Evolutionary conservation across 2,113 vertebrate species (phyloP).

Genomic region (Cyprinus carpio): DNA sequence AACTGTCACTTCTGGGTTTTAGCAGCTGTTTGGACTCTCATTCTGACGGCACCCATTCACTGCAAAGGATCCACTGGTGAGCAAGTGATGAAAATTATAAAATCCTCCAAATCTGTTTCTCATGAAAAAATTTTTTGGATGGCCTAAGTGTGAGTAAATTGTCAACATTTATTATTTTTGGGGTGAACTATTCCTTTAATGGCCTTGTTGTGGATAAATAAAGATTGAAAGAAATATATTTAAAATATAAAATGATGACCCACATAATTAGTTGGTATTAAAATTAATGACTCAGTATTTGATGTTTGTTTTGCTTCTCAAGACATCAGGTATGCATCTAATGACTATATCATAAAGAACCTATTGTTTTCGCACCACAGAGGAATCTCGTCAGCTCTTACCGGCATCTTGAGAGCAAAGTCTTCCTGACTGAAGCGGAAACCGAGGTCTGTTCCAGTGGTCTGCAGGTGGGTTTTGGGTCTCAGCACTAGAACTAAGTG

Average conservation of each 20-base stretch:
- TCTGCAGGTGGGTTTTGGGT: conserved; percentile 82
- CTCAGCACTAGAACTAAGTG: conserved; percentile 92
- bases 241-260: background rate
- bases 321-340: background rate
- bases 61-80: background rate
- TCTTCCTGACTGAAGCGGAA: conserved; percentile 96
- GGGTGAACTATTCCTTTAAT: background rate
- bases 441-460: conserved; percentile 90
- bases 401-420: conserved; percentile 93
- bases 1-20: no score
- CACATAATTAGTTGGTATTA: background rate
- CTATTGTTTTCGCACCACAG: conserved; percentile 3
- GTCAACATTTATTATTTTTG: background rate
- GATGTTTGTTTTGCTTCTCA: background rate
- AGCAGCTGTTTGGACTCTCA: background rate
- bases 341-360: background rate
- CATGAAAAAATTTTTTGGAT: background rate
- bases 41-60: background rate
- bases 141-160: background rate
- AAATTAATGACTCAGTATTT: background rate
- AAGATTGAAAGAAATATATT: background rate
- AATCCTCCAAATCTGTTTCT: background rate
- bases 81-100: no score
- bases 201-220: background rate
- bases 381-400: conserved; percentile 61